A percentile compares a stretch with the other conserved stretches of the same genome.
These are phyloP conservation scores for Lymantria dispar DNA, from an alignment of 2,888 invertebrate species.

Conservation along the genomic window DNA sequence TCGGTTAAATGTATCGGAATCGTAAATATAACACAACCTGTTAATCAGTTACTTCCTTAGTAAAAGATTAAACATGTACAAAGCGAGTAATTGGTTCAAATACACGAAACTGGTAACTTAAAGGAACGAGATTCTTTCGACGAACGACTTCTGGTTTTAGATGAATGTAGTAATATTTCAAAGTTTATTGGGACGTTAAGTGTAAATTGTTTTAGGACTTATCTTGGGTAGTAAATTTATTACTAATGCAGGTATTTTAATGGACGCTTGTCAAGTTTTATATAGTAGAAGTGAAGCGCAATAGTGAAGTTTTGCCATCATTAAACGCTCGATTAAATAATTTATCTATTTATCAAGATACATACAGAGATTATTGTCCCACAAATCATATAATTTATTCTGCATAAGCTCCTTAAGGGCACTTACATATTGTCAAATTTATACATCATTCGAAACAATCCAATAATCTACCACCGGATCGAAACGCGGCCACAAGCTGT, in stretches of 20 bases:
- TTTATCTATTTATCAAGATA: no score
- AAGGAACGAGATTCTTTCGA: constrained; percentile 40
- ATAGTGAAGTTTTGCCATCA: background rate
- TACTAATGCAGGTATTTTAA: constrained; percentile 6
- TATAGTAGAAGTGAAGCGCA: background rate
- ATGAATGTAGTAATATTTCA: constrained; percentile 24
- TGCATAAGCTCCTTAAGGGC: no score
- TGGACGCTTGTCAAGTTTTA: constrained; percentile 3
- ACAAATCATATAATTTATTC: no score
- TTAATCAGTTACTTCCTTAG: constrained; percentile 66
- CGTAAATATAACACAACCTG: constrained; percentile 60
- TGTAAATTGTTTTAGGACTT: constrained; percentile 1
- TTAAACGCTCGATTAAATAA: background rate
- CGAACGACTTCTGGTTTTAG: constrained; percentile 29
- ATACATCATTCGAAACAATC: no score
- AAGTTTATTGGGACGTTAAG: constrained; percentile 4
- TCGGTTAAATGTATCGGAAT: constrained; percentile 54
- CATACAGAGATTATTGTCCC: no score
- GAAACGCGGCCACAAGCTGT: no score
- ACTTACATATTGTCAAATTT: no score
- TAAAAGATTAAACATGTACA: constrained; percentile 56
- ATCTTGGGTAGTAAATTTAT: constrained; percentile 9
- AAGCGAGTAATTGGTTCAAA: constrained; percentile 54
- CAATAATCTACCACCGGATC: no score
- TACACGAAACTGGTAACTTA: constrained; percentile 49